Percentiles rank a stretch among this genome's conserved stretches.
phyloP scores from a whole-genome alignment of 2,113 vertebrate species.

The Capreolus pygargus region DNA sequence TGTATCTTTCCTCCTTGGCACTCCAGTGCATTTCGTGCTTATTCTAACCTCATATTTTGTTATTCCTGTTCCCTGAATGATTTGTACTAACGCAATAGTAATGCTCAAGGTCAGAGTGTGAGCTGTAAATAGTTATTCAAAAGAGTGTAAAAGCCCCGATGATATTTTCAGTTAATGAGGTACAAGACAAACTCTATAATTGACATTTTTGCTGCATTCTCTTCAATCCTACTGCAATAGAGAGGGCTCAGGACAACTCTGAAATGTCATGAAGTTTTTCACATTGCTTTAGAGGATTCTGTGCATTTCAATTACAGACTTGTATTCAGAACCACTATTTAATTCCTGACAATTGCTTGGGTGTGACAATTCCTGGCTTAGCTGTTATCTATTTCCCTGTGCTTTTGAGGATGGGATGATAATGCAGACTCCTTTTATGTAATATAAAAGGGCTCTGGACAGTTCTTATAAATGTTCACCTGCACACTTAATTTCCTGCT shows the following conservation, averaged over 20 bases:
- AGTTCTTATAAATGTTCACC: slow-evolving; percentile 68
- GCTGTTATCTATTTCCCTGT: slow-evolving; percentile 73
- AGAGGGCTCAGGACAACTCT: slow-evolving; percentile 56
- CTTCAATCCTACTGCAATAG: slow-evolving; percentile 39
- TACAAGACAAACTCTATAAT: slow-evolving; percentile 67
- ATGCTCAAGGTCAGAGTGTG: slow-evolving; percentile 73
- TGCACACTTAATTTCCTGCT: slow-evolving; percentile 73
- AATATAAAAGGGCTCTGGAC: slow-evolving; percentile 72
- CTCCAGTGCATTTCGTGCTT: slow-evolving; percentile 43
- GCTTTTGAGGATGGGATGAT: slow-evolving; percentile 70
- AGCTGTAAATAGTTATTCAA: slow-evolving; percentile 69
- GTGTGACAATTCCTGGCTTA: slow-evolving; percentile 76
- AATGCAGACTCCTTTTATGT: slow-evolving; percentile 62
- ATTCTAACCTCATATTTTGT: slow-evolving; percentile 46
- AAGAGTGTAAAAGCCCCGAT: slow-evolving; percentile 52
- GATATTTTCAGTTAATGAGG: slow-evolving; percentile 75
- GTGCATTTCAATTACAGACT: slow-evolving; percentile 71
- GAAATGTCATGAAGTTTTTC: slow-evolving; percentile 71
- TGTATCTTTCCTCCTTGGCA: slow-evolving; percentile 21
- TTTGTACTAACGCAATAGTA: slow-evolving; percentile 47
- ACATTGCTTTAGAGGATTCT: slow-evolving; percentile 55
- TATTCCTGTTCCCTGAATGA: slow-evolving; percentile 34
- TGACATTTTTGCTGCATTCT: slow-evolving; percentile 74
- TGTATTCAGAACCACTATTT: slow-evolving; percentile 69
- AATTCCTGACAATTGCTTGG: slow-evolving; percentile 74